Evolutionary conservation across 2,888 invertebrate genomes (phyloP), one percentile per base, ranked within the genome.

Genomic region (Lithophane socia): DNA sequence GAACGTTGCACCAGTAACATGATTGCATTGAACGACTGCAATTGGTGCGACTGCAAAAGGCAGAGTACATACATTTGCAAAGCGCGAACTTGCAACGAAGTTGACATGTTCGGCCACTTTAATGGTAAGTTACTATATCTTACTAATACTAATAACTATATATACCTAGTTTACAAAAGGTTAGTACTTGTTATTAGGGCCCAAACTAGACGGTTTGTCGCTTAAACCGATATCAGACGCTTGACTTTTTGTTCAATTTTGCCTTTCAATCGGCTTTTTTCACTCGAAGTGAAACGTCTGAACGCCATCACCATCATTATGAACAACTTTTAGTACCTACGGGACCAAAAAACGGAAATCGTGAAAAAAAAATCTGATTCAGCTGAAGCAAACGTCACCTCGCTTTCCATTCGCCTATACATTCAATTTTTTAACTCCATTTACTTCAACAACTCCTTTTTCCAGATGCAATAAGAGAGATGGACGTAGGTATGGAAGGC

Each of bases 91-190:
- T 96, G 96, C 82, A 64, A 44, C 0, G 83, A 88, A 3, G 92
- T 95, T 2, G 96, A 96, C 67, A 92, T 92, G 92, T 96, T 96
- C 75, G 96, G 95, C n/a, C 95, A 96, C 83, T 96, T 96, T 71
- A 95, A 95, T 82, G 96, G 96, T 95, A 18, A 18, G 7, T 18
- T 18, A 52, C 2, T 77, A 7, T 77, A 7, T 47, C 16, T 37
- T 29, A 54, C 10, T 42, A 24, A 21, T 29, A 65, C 12, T 37
- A 21, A 37, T 2, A 60, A 71, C 21, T 21, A 67, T 21, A 13
- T 21, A 67, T 21, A 13, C 29, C 21, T 13, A 21, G 21, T 21
- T 52, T 67, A 52, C 29, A 21, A 13, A 49, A 29, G 13, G 9
- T 8, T 67, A 29, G 8, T 66, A 21, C 18, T 29, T 24, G 1